phyloP scores from a whole-genome alignment of 2,888 invertebrate genomes.

The Adelphocoris suturalis region DNA sequence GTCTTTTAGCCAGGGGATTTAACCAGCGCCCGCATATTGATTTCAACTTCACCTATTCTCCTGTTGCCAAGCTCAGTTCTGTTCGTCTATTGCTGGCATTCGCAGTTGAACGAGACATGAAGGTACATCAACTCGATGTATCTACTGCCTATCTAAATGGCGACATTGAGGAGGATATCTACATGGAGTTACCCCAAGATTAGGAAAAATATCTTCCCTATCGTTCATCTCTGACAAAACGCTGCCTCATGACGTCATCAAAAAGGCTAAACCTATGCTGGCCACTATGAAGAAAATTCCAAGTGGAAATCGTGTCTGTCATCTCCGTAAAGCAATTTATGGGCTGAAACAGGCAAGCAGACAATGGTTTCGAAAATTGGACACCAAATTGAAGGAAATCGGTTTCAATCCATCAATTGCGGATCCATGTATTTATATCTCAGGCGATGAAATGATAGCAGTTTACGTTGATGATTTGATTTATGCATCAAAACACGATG shows the following conservation, averaged over 20 bases:
- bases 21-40: conserved; percentile 1
- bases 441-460: background rate
- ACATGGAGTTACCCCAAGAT: conserved; percentile 11
- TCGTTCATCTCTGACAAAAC: background rate
- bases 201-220: background rate
- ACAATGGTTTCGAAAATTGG: no score
- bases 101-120: conserved; percentile 9
- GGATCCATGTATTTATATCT: conserved; percentile 30
- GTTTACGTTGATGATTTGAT: conserved; percentile 30
- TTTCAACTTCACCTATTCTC: conserved; percentile 8
- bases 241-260: background rate
- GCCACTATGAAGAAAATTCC: background rate
- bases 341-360: no score
- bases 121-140: conserved; percentile 6
- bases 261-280: conserved; percentile 24
- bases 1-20: conserved; percentile 21
- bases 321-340: conserved; percentile 75
- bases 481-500: no score
- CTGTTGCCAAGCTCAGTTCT: background rate
- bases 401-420: background rate
- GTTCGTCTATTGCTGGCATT: background rate
- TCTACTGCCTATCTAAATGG: background rate
- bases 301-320: conserved; percentile 58
- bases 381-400: background rate
- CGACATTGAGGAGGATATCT: conserved; percentile 29